Base-by-base conservation (phyloP, 2,113 vertebrate genomes). In the Ellobius talpinus region DNA sequence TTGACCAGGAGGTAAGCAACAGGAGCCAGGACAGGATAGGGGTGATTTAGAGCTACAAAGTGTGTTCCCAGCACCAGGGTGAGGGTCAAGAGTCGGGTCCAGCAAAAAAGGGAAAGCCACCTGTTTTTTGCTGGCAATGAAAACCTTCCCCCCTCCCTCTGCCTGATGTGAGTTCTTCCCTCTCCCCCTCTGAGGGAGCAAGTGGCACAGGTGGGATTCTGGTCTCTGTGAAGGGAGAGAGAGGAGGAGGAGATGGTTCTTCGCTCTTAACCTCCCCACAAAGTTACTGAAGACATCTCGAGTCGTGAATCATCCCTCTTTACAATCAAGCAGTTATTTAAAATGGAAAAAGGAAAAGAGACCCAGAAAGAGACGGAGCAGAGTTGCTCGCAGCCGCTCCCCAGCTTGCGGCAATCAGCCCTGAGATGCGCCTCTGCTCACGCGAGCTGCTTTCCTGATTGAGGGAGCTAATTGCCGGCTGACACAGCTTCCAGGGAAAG, bases 321-420 rank as follows among this genome's bases (percentile, higher is more conserved):
- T 98, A 98, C 98, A 98, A 90, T 98, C 97, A 98, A 97, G 98
- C 98, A 95, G 97, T 94, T 98, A 97, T 98, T 98, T 98, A 96
- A 97, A 10, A 92, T 97, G 97, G 96, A 5, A 82, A 87, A 97
- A 94, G 61, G 95, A 87, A 93, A 94, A 97, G 90, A 93, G 93
- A 93, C 50, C 24, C 26, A 97, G 95, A 97, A 87, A 94, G 93
- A 74, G 94, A 97, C 95, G 78, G 90, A 96, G 92, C 1, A 10
- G 97, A 96, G 94, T 76, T n/a, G 52, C 93, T 95, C 55, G 24
- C 70, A 66, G 95, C 96, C 94, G 91, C 81, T 29, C 96, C 97
- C 76, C 78, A 96, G 91, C 91, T 97, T 97, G 97, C 95, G 31
- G 97, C 98, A 98, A 98, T 98, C 98, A 98, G 5, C 94, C 95